Evolutionary conservation across 2,113 vertebrate species (phyloP), one percentile per base, ranked within the genome.

Genomic region (Hiodon tergisus): DNA sequence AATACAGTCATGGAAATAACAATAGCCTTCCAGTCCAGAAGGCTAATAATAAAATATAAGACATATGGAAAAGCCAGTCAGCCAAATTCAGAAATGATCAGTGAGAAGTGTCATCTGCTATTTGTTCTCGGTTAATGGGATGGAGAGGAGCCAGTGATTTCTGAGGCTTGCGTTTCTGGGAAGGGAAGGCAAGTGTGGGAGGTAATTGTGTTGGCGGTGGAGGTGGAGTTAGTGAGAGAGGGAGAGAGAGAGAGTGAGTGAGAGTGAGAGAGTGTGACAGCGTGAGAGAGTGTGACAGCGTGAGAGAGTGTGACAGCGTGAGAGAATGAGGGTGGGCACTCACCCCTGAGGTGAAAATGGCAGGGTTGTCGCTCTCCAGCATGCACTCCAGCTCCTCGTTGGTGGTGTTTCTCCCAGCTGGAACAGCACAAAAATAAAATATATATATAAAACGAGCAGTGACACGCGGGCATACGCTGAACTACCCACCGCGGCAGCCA

Each of bases 361-460:
- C 96, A 0, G 95, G 96, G 83, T 97, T 98, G 79, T 96, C 96
- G 0, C 95, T 97, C 86, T 98, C 97, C 84, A 98, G 86, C 96
- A 98, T 98, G 88, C 96, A 95, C 78, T 98, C 97, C 78, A 98
- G 87, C 84, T 98, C 97, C 74, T 98, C 96, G 0, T 95, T 98
- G 71, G 96, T 98, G 0, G 96, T 99, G 80, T 96, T 97, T 86
- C 95, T 91, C 66, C 97, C 96, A 73, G 96, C 96, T 98, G 83
- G 51, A 89, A 66, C 83, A 61, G 71, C 67, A 78, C 74, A 80
- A 60, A 72, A 54, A 75, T 63, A 62, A 31, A 74, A 16, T 16
- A 16, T 31, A 73, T 47, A 2, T 16, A 17, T 48, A 65, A 52
- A 65, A n/a, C 14, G 9, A 17, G 72, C 61, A 63, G 51, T 10